Evolutionary conservation across 2,888 invertebrate species (phyloP).

Genomic region (Beris chalybata): DNA sequence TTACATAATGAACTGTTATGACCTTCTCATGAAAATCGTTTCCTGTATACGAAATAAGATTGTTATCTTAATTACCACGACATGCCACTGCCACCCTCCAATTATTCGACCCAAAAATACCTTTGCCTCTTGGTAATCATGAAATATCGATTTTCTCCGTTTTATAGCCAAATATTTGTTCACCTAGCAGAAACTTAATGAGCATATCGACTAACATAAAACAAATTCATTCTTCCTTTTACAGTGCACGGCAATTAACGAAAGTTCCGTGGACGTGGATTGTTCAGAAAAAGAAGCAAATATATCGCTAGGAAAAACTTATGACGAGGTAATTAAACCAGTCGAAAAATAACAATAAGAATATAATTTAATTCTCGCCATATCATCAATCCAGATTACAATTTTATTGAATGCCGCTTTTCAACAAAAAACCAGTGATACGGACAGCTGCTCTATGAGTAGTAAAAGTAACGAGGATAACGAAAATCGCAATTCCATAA

Average conservation of each 20-base stretch:
- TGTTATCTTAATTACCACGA: too few relatives aligned
- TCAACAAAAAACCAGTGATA: slow-evolving; percentile 41
- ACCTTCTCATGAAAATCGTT: too few relatives aligned
- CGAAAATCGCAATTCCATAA: slow-evolving; percentile 56
- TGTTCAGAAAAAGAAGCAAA: slow-evolving; percentile 41
- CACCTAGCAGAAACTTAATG: too few relatives aligned
- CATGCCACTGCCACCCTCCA: too few relatives aligned
- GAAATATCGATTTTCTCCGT: too few relatives aligned
- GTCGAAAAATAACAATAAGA: background rate
- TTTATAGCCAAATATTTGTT: too few relatives aligned
- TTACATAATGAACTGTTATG: too few relatives aligned
- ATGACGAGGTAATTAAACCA: slow-evolving; percentile 43
- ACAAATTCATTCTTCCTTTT: slow-evolving; percentile 16
- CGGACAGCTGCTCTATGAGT: slow-evolving; percentile 37
- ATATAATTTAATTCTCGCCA: background rate
- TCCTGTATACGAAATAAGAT: too few relatives aligned
- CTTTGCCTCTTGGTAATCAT: too few relatives aligned
- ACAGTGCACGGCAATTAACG: slow-evolving; percentile 44
- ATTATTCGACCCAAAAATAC: too few relatives aligned
- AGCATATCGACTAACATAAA: background rate
- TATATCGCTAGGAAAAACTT: slow-evolving; percentile 42
- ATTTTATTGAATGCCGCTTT: slow-evolving; percentile 45
- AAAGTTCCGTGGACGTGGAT: slow-evolving; percentile 40
- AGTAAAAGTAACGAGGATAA: slow-evolving; percentile 32
- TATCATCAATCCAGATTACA: slow-evolving; percentile 42